Evolutionary conservation across 2,797 vertebrate genomes (phyloP).

Genomic region (Okamejei kenojei): DNA sequence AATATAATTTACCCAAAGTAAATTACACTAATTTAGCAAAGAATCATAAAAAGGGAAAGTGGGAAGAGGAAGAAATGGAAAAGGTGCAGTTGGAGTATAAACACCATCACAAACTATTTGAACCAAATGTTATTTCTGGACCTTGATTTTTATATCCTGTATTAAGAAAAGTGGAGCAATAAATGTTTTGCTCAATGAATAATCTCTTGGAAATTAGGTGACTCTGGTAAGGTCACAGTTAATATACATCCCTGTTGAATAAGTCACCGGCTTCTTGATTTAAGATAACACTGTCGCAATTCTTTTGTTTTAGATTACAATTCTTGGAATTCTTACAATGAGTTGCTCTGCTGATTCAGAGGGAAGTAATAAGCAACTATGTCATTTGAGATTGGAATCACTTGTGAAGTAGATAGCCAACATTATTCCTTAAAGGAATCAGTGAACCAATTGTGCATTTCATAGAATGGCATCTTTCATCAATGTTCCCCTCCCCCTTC

Average conservation of each 20-base stretch:
- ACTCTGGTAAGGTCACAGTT: not conserved
- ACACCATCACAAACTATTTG: not conserved
- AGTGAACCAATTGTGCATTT: not conserved
- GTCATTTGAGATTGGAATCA: not conserved
- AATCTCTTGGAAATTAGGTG: not conserved
- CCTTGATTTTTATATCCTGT: not conserved
- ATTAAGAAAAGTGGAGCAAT: not conserved
- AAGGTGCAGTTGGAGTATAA: not conserved
- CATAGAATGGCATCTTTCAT: not conserved
- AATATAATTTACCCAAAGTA: not conserved
- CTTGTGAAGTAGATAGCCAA: not conserved
- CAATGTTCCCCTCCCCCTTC: not conserved
- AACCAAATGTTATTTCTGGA: not conserved
- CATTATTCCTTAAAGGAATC: not conserved
- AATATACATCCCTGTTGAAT: not conserved
- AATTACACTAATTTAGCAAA: too few relatives aligned
- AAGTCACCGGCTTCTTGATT: not conserved
- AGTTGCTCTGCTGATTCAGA: not conserved
- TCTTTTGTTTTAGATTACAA: not conserved
- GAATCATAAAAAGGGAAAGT: too few relatives aligned
- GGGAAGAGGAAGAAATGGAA: not conserved
- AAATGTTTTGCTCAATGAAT: not conserved
- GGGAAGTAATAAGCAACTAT: not conserved
- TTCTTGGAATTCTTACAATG: too few relatives aligned
- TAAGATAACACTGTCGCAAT: not conserved